Base-by-base conservation (phyloP, 2,797 vertebrate genomes). In the Cirrhinus mrigala region DNA sequence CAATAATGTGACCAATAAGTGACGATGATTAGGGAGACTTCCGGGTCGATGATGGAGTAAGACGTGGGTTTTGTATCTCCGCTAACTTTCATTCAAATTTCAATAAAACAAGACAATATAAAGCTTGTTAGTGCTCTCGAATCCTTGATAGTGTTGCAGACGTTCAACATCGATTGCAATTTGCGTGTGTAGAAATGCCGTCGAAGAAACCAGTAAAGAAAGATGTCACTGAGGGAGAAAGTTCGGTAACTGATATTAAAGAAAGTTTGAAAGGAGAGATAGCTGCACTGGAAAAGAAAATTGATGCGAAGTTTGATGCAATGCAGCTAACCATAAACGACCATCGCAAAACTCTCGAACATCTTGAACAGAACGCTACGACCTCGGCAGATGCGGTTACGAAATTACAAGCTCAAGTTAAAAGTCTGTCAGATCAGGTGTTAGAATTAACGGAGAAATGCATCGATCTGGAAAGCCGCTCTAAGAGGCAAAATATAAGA, bases 401-500 rank as follows among this genome's bases (percentile, higher is more conserved):
- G 1, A 52, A 48, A 20, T 15, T 69, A 33, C 64, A 68, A 15
- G 15, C 44, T 33, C 15, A 80, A 60, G 54, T 79, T 46, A 79
- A 81, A 81, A 37, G 9, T 69, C 18, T 81, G 22, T n/a, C n/a
- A 0, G 14, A 11, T 12, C 1, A 54, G 9, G 64, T 81, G 60
- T 14, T 24, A 15, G 18, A 54, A 15, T 7, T 56, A 54, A 37
- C 20, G 1, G 64, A 81, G 48, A 69, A 70, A 81, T 69, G 46
- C 9, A 69, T 56, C 5, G 12, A 56, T n/a, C 24, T 70, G 48
- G 64, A 69, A 46, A 64, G 79, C 16, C 12, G 11, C n/a, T 70
- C 20, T 12, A 70, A 81, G 48, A 70, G 46, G n/a, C 48, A 81
- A 54, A 81, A 81, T 54, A 6, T 81, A 54, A 70, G 48, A 66